These are phyloP conservation scores for Acronicta psi DNA, from an alignment of 2,888 invertebrate genomes.

Conservation along the genomic window DNA sequence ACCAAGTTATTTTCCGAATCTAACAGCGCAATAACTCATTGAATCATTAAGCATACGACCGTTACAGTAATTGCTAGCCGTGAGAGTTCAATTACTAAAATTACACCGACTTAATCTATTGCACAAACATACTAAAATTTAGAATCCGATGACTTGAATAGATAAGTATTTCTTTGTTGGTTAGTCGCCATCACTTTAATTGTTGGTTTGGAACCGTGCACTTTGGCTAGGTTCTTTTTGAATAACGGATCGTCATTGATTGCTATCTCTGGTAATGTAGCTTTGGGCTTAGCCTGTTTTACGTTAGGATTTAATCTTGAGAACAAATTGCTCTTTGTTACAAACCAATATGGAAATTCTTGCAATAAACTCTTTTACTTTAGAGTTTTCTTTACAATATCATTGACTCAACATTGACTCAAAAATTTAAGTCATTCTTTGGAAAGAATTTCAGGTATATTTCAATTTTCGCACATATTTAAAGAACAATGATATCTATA, in stretches of 20 bases:
- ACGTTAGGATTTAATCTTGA: slow-evolving; percentile 47
- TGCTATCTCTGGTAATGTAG: slow-evolving; percentile 54
- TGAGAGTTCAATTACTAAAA: slow-evolving; percentile 74
- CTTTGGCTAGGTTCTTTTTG: slow-evolving; percentile 49
- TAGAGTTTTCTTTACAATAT: slow-evolving; percentile 15
- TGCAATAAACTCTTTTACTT: not conserved
- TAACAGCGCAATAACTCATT: slow-evolving; percentile 67
- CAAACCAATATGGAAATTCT: slow-evolving; percentile 44
- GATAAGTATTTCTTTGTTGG: slow-evolving; percentile 70
- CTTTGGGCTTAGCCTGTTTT: slow-evolving; percentile 40
- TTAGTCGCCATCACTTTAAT: slow-evolving; percentile 67
- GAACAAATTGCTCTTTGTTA: slow-evolving; percentile 49
- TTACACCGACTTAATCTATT: slow-evolving; percentile 71
- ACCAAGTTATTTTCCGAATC: slow-evolving; percentile 51
- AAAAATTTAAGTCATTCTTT: not conserved
- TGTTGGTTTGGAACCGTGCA: slow-evolving; percentile 58
- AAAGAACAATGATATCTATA: slow-evolving; percentile 49
- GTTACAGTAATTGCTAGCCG: slow-evolving; percentile 72
- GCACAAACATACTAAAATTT: slow-evolving; percentile 68
- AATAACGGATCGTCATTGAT: slow-evolving; percentile 55
- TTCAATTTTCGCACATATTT: slow-evolving; percentile 33
- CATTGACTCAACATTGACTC: slow-evolving; percentile 19
- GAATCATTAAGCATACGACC: slow-evolving; percentile 71
- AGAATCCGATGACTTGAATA: slow-evolving; percentile 66
- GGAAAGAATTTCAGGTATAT: slow-evolving; percentile 22